Evolutionary conservation across 1,140 invertebrate genomes (phyloP), one percentile per base, ranked within the genome.

Genomic region (Drosophila busckii): DNA sequence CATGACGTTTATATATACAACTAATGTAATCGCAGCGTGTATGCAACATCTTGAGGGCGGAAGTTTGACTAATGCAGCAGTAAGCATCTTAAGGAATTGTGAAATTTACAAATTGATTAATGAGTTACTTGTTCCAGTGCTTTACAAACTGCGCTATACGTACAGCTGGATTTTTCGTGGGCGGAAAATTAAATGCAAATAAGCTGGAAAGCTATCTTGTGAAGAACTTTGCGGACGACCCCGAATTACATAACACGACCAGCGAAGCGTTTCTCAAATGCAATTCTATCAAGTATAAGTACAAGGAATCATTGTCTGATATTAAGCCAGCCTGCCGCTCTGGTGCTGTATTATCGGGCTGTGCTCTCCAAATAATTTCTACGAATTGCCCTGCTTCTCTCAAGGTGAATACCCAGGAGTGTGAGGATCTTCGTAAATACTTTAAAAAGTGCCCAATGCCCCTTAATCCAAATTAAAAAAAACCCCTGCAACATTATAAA

Each of bases 351-450:
- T 31, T 73, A 1, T 55, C 58, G 35, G 61, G 66, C n/a, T 84
- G 80, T 32, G 55, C 61, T 4, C 60, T 55, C 29, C 38, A 38
- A 4, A 64, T 58, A 2, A 10, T 61, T 0, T 19, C 78, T 19
- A 63, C 64, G 22, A 60, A 84, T 13, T 84, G 80, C 9, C 80
- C 80, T 0, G 52, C 48, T 1, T 59, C 80, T 9, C 23, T 78
- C 3, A 58, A 61, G 31, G 64, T 31, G 19, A 55, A 75, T 31
- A 54, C 50, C 2, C 26, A 73, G 10, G 48, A 78, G 10, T 84
- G 80, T 25, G 75, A 60, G 8, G 55, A 73, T 0, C 6, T 26
- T 22, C 49, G 59, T 2, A 69, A 84, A 4, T 56, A 41, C 62
- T 78, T 78, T 17, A 53, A 31, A 8, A 54, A 58, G 17, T 84